phyloP scores from a whole-genome alignment of 2,888 invertebrate genomes.

The Neocrepidodera transversa region DNA sequence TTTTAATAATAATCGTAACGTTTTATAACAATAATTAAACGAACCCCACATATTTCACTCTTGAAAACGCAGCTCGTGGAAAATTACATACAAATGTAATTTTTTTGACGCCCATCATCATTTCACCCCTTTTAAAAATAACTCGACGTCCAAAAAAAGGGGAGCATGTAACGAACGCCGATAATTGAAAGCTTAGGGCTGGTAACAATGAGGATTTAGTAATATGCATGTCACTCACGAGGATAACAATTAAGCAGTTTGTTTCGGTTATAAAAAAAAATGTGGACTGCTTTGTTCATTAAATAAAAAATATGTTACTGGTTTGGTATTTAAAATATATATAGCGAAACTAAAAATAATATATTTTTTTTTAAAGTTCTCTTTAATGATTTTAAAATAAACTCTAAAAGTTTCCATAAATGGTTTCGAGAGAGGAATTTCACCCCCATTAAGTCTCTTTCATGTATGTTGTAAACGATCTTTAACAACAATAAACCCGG shows the following conservation, averaged over 20 bases:
- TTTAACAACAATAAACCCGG: conserved; percentile 8
- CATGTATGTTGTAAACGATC: conserved; percentile 9
- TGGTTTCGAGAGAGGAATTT: neutral
- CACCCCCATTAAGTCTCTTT: neutral
- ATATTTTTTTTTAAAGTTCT: neutral
- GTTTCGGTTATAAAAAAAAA: neutral
- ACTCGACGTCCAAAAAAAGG: neutral
- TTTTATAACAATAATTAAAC: no score
- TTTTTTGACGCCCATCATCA: conserved; percentile 18
- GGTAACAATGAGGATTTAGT: neutral
- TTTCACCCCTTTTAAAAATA: neutral
- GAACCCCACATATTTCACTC: no score
- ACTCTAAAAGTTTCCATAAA: neutral
- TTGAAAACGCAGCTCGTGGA: neutral
- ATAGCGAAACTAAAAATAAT: no score
- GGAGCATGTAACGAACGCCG: conserved; percentile 1
- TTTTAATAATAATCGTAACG: no score
- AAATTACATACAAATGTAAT: neutral
- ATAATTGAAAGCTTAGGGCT: conserved; percentile 8
- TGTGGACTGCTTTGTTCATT: neutral
- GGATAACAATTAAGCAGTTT: conserved; percentile 15
- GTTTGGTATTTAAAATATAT: no score
- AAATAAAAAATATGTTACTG: neutral
- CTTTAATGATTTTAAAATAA: neutral
- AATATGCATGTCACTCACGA: conserved; percentile 8